These are phyloP conservation scores for Plutella xylostella DNA, from an alignment of 2,888 invertebrate genomes.

Conservation along the genomic window DNA sequence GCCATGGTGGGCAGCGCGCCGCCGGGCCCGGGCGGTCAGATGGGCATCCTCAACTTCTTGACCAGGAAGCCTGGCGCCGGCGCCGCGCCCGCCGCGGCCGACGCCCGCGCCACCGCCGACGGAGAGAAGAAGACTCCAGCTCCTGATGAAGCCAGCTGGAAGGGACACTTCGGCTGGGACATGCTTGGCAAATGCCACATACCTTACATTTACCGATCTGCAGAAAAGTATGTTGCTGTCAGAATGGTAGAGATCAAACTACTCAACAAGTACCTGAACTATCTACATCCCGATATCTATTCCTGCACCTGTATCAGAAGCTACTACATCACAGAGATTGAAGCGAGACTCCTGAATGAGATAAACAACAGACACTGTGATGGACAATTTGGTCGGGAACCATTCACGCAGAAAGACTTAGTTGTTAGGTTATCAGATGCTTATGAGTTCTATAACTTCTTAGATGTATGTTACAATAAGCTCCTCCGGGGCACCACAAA, in stretches of 20 bases:
- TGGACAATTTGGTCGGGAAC: constrained; percentile 87
- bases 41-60: constrained; percentile 74
- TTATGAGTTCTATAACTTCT: constrained; percentile 89
- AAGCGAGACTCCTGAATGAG: constrained; percentile 90
- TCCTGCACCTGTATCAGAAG: constrained; percentile 92
- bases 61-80: constrained; percentile 47
- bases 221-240: constrained; percentile 92
- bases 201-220: constrained; percentile 87
- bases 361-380: constrained; percentile 95
- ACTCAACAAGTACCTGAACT: constrained; percentile 88
- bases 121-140: constrained; percentile 55
- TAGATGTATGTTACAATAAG: constrained; percentile 91
- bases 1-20: constrained; percentile 38
- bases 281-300: constrained; percentile 89
- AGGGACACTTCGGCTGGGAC: constrained; percentile 92
- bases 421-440: constrained; percentile 91
- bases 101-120: constrained; percentile 37
- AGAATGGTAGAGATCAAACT: constrained; percentile 93
- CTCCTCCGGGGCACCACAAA: constrained; percentile 78
- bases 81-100: constrained; percentile 29
- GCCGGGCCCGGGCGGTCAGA: constrained; percentile 52
- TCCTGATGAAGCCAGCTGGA: constrained; percentile 81
- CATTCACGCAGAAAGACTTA: constrained; percentile 89
- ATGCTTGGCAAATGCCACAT: constrained; percentile 87
- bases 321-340: constrained; percentile 92